Conservation (phyloP, 2,113 vertebrate species). For the Rafetus swinhoei region DNA sequence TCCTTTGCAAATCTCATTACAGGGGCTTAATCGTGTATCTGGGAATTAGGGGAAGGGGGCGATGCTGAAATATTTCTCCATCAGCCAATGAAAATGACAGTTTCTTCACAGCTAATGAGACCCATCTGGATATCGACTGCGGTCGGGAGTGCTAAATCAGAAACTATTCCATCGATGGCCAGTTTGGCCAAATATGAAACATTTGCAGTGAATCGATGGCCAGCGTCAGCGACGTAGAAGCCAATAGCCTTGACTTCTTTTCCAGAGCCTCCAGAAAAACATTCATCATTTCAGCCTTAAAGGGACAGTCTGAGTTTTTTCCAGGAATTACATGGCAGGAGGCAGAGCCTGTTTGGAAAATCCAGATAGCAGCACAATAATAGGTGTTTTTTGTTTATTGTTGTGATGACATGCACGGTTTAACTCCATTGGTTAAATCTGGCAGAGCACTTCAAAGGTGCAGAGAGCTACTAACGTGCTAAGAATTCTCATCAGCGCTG, state of each 20-base stretch:
- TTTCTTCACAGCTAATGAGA: conserved; percentile 64
- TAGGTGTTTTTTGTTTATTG: background rate
- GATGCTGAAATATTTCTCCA: conserved; percentile 48
- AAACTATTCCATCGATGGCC: conserved; percentile 75
- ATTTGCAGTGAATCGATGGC: conserved; percentile 74
- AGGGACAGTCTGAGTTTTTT: background rate
- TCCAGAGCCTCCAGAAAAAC: conserved; percentile 70
- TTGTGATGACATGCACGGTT: background rate
- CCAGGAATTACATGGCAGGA: fast-evolving
- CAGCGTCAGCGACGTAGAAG: conserved; percentile 63
- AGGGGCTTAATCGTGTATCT: conserved; percentile 30
- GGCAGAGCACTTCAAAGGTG: conserved; percentile 1
- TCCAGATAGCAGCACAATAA: background rate
- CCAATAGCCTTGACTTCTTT: conserved; percentile 74
- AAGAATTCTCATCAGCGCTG: conserved; percentile 39
- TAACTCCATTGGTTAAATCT: conserved; percentile 59
- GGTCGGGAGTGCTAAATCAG: conserved; percentile 73
- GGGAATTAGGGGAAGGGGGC: conserved; percentile 53
- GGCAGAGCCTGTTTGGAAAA: background rate
- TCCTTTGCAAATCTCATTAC: conserved; percentile 46
- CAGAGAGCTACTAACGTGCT: conserved; percentile 42
- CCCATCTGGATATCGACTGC: conserved; percentile 68
- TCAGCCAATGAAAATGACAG: conserved; percentile 51
- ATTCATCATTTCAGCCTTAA: conserved; percentile 59
- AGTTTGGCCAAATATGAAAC: conserved; percentile 76